Evolutionary conservation across 2,888 invertebrate species (phyloP).

Genomic region (Phortica okadai): DNA sequence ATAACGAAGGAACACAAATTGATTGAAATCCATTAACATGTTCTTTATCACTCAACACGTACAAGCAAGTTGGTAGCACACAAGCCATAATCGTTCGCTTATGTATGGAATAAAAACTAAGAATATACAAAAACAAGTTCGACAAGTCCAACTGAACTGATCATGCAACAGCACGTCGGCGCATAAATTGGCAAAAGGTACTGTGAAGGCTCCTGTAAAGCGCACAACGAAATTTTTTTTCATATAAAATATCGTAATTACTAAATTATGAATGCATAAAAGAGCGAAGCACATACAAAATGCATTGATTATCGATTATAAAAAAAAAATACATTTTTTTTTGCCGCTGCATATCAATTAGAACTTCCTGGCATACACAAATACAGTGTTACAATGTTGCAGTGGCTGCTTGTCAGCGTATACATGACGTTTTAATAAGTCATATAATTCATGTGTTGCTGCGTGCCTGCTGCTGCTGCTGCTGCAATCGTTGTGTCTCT

Average conservation of each 20-base stretch:
- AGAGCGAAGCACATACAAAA: background rate
- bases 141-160: slow-evolving; percentile 18
- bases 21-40: slow-evolving; percentile 68
- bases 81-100: background rate
- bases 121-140: slow-evolving; percentile 18
- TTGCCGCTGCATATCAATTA: slow-evolving; percentile 21
- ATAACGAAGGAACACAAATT: slow-evolving; percentile 49
- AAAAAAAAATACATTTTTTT: background rate
- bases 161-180: background rate
- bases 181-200: slow-evolving; percentile 13
- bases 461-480: slow-evolving; percentile 41
- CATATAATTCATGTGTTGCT: slow-evolving; percentile 69
- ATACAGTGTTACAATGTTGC: slow-evolving; percentile 34
- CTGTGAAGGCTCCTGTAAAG: background rate
- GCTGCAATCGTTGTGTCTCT: slow-evolving; percentile 36
- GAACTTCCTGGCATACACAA: slow-evolving; percentile 17
- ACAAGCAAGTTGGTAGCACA: background rate
- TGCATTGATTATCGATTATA: slow-evolving; percentile 23
- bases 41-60: slow-evolving; percentile 65
- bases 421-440: slow-evolving; percentile 73
- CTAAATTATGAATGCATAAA: slow-evolving; percentile 27
- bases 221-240: background rate
- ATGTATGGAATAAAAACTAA: background rate
- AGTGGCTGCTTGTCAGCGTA: slow-evolving; percentile 67
- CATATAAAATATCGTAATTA: background rate